Percentiles rank a stretch among this genome's conserved stretches.
phyloP scores from a whole-genome alignment of 2,888 invertebrate species.

The Cantharis lateralis region DNA sequence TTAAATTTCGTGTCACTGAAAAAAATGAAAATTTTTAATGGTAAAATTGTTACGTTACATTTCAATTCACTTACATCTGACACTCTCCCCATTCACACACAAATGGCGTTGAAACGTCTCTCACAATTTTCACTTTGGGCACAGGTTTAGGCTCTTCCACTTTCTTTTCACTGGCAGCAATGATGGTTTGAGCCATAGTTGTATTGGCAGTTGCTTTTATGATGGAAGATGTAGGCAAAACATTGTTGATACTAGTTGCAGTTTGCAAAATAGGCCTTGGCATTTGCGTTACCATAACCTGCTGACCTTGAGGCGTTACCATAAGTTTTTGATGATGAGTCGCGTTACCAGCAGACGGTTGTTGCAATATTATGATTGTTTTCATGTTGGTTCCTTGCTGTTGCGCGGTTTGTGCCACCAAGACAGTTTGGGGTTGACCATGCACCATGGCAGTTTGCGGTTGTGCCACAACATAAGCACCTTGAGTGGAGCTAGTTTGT shows the following conservation, averaged over 20 bases:
- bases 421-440: conserved; percentile 66
- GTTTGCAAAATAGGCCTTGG: conserved; percentile 60
- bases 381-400: conserved; percentile 68
- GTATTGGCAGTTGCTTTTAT: conserved; percentile 42
- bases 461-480: conserved; percentile 69
- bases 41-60: background rate
- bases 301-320: conserved; percentile 70
- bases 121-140: conserved; percentile 48
- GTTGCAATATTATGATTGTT: conserved; percentile 72
- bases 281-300: conserved; percentile 67
- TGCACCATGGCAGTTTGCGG: conserved; percentile 65
- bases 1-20: conserved; percentile 67
- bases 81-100: conserved; percentile 96
- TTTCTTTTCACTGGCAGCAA: conserved; percentile 39
- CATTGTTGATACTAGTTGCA: conserved; percentile 56
- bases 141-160: conserved; percentile 35
- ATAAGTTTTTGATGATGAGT: conserved; percentile 63
- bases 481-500: conserved; percentile 60
- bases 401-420: conserved; percentile 70
- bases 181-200: conserved; percentile 37
- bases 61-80: conserved; percentile 60
- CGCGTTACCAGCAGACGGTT: conserved; percentile 52
- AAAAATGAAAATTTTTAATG: conserved; percentile 21
- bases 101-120: conserved; percentile 60
- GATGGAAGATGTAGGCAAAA: conserved; percentile 51